These are phyloP conservation scores for Crotalus viridis DNA, from an alignment of 2,113 vertebrate genomes.

Conservation along the genomic window DNA sequence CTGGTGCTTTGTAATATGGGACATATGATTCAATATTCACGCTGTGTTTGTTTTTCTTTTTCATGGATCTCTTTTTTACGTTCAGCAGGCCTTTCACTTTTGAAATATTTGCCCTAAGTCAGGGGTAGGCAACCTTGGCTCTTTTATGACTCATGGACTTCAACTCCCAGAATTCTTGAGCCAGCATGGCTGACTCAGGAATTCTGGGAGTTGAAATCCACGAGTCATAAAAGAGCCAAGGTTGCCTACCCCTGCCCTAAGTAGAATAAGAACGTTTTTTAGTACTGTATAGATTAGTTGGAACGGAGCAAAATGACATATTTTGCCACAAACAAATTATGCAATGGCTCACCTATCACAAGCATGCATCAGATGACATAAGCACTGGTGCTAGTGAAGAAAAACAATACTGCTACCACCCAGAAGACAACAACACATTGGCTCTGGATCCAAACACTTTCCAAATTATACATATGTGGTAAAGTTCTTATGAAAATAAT, in stretches of 20 bases:
- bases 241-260: not conserved
- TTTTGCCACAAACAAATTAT: not conserved
- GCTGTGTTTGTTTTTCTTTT: no score
- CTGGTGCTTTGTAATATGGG: no score
- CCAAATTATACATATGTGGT: not conserved
- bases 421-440: not conserved
- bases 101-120: not conserved
- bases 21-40: not conserved
- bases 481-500: not conserved
- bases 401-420: not conserved
- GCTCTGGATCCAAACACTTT: not conserved
- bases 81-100: not conserved
- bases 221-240: no score
- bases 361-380: not conserved
- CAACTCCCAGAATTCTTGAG: no score
- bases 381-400: not conserved
- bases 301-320: not conserved
- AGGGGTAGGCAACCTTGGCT: no score
- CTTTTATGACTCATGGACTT: no score
- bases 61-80: not conserved
- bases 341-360: not conserved
- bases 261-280: not conserved
- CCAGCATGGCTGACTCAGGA: no score
- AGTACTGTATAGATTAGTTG: not conserved
- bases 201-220: no score